Evolutionary conservation across 2,113 vertebrate genomes (phyloP), one percentile per base, ranked within the genome.

Genomic region (Peromyscus californicus): DNA sequence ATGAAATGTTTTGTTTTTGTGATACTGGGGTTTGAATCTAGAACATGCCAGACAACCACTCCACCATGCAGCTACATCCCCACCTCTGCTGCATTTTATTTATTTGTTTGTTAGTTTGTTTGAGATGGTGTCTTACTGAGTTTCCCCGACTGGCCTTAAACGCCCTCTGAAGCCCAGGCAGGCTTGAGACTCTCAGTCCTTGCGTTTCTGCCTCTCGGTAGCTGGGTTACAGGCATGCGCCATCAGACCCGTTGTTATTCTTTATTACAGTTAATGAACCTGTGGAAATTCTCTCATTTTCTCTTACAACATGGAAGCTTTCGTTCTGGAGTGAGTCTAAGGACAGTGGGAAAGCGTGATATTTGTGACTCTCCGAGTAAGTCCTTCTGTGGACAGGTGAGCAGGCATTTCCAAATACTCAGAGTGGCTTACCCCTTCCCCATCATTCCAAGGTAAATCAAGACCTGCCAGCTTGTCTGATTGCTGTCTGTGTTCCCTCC

Each of bases 261-360:
- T 94, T 96, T 95, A 88, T 72, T 51, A 85, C 33, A 74, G 45
- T 80, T 65, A 79, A 89, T 48, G 54, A 70, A 59, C 39, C n/a
- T 42, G 22, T 75, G 45, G 63, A 22, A 29, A 29, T 42, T 48
- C 80, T 65, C 72, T 75, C 5, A 4, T 63, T 89, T 48, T 91
- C 78, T 33, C 3, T 57, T 85, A 65, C 26, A 33, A 80, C 24
- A 13, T 59, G 54, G 8, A 93, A 42, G 39, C 33, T 59, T 87
- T 96, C 22, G 59, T 86, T 93, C 89, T 78, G 83, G 17, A 39
- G 82, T 11, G 13, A 84, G 57, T 63, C 82, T 63, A 84, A 63
- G 36, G 82, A 24, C 82, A 61, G 24, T 29, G 82, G 21, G 13
- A 13, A 61, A 90, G 13, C 59, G 22, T 24, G 61, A 31, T 65